A percentile compares a stretch with the other conserved stretches of the same genome.
Evolutionary conservation across 2,888 invertebrate species (phyloP).

Genomic region (Protodeltote pygarga): DNA sequence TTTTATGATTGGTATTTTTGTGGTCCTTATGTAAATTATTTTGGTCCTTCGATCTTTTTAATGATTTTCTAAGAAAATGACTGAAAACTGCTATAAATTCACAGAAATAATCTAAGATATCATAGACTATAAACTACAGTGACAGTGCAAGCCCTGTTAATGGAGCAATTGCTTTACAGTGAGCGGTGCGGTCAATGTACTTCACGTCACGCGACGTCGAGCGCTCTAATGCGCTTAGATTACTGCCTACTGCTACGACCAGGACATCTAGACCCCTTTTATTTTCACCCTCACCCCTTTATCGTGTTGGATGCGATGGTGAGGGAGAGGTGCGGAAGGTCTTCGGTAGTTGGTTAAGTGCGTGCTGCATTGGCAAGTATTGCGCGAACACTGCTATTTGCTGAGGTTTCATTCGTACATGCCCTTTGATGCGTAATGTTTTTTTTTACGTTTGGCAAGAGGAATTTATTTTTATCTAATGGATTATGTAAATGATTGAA

Average conservation of each 20-base stretch:
- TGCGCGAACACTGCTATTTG: conserved; percentile 74
- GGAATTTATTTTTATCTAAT: conserved; percentile 24
- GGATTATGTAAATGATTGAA: conserved; percentile 22
- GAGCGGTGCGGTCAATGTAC: conserved; percentile 81
- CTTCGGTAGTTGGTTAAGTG: conserved; percentile 48
- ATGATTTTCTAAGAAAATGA: too few species aligned
- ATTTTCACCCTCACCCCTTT: conserved; percentile 23
- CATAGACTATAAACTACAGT: conserved; percentile 24
- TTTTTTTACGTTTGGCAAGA: conserved; percentile 33
- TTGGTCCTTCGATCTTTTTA: background rate
- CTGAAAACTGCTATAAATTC: background rate
- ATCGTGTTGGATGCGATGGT: background rate
- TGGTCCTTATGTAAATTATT: background rate
- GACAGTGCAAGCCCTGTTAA: conserved; percentile 72
- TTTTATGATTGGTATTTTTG: background rate
- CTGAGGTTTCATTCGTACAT: conserved; percentile 68
- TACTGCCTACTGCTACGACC: conserved; percentile 75
- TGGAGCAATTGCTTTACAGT: conserved; percentile 76
- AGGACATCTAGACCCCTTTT: conserved; percentile 55
- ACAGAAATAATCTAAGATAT: conserved; percentile 8
- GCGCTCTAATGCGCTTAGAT: conserved; percentile 83
- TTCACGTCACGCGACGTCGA: conserved; percentile 80
- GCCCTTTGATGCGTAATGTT: conserved; percentile 48
- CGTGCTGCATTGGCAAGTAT: conserved; percentile 68
- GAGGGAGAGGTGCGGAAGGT: conserved; percentile 46